Conservation (phyloP, 2,888 invertebrate genomes). For the Thysanoteuthis rhombus region DNA sequence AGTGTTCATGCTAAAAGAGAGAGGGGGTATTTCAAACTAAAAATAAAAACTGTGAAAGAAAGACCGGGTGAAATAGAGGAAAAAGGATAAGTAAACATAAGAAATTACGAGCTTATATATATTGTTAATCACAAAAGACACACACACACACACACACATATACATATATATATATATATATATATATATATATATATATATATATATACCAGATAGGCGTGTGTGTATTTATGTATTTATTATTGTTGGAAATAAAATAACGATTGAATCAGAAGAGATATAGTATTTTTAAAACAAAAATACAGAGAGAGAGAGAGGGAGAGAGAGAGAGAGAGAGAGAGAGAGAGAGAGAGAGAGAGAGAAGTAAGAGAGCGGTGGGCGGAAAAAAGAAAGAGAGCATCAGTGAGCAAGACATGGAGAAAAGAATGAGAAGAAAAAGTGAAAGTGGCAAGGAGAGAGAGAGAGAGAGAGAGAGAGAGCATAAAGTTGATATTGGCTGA, state of each 20-base stretch:
- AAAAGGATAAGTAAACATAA: not conserved
- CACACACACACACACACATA: not conserved
- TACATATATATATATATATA: not conserved
- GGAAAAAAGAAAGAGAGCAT: no score
- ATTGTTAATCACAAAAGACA: not conserved
- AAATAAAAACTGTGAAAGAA: not conserved
- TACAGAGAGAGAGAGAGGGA: no score
- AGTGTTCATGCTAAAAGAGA: not conserved
- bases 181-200: constrained; percentile 12
- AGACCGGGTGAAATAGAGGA: not conserved
- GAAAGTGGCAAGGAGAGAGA: not conserved
- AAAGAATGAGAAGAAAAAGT: not conserved
- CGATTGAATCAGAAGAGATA: no score
- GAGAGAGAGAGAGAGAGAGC: no score
- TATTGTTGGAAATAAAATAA: no score
- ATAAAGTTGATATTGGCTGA: not conserved
- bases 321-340: no score
- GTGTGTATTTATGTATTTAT: not conserved
- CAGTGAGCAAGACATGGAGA: not conserved
- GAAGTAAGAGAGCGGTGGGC: no score
- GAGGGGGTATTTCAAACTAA: not conserved
- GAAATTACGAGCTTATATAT: not conserved
- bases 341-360: no score
- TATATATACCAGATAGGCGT: no score
- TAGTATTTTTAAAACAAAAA: no score